Evolutionary conservation across 2,888 invertebrate genomes (phyloP), one percentile per base, ranked within the genome.

Genomic region (Pheosia tremula): DNA sequence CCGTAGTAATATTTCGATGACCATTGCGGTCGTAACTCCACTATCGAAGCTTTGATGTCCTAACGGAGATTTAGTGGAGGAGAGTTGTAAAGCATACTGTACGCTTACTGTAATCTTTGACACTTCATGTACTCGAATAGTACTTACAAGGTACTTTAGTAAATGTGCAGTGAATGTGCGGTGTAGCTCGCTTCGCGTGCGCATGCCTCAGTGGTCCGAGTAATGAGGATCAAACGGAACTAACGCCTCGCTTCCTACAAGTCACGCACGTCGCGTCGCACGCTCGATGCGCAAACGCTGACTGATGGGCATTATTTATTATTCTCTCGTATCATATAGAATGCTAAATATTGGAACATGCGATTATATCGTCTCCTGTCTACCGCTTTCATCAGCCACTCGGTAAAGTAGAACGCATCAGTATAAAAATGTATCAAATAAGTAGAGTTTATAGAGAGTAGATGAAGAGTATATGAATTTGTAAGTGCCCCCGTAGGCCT

Each of bases 171-270:
- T 41, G 41, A 7, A 41, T 47, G 45, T n/a, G 45, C 45, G n/a
- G n/a, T n/a, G 50, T 57, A 64, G 43, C 63, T 66, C 71, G 62
- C 71, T 68, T 59, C 57, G 50, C 24, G 58, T 57, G 66, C 60
- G 58, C 57, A 61, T 64, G 75, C 68, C 56, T 67, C 68, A 72
- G 57, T 61, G 60, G 56, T 60, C 63, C 58, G 59, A 55, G 45
- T 62, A 73, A 75, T 63, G 68, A 65, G 56, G 59, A 59, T 69
- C 66, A 75, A 59, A 66, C 67, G 66, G 59, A 64, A 72, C 57
- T 54, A 64, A 58, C 54, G 58, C 63, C 66, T 62, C 59, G 53
- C 71, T 74, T 74, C 68, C 76, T 73, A 65, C 68, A 58, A 43
- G 57, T 41, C 57, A 38, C 49, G 60, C 68, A 58, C 38, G 57